Conservation (phyloP, 2,113 vertebrate species). For the Fukomys damarensis region DNA sequence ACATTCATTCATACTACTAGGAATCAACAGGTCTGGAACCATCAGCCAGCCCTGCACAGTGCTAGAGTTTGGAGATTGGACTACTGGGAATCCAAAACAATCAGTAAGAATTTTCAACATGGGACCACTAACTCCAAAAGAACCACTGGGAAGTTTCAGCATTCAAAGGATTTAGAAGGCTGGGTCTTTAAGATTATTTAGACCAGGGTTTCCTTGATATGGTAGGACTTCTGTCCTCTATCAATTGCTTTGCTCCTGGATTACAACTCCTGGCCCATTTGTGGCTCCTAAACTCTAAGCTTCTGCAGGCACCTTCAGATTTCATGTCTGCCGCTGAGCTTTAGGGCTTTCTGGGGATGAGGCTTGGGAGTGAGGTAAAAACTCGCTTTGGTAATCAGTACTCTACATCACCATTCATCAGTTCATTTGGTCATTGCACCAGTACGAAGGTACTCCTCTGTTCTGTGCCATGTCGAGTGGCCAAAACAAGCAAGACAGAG, state of each 20-base stretch:
- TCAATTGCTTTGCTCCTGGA: not conserved
- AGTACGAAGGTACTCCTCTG: not conserved
- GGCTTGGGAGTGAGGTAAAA: not conserved
- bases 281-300: not conserved
- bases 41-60: not conserved
- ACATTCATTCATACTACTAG: not conserved
- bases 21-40: not conserved
- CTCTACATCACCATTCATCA: not conserved
- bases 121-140: not conserved
- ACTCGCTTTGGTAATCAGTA: not conserved
- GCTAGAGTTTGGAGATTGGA: not conserved
- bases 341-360: not conserved
- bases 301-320: not conserved
- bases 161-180: not conserved
- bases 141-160: not conserved
- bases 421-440: not conserved
- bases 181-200: not conserved
- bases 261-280: not conserved
- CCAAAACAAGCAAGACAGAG: not conserved
- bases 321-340: not conserved
- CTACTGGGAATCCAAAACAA: not conserved
- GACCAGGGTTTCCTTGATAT: not conserved
- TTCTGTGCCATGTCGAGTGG: not conserved
- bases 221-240: not conserved
- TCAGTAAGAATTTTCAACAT: constrained; percentile 23